phyloP scores from a whole-genome alignment of 2,797 vertebrate genomes.

The Cossypha heuglini region DNA sequence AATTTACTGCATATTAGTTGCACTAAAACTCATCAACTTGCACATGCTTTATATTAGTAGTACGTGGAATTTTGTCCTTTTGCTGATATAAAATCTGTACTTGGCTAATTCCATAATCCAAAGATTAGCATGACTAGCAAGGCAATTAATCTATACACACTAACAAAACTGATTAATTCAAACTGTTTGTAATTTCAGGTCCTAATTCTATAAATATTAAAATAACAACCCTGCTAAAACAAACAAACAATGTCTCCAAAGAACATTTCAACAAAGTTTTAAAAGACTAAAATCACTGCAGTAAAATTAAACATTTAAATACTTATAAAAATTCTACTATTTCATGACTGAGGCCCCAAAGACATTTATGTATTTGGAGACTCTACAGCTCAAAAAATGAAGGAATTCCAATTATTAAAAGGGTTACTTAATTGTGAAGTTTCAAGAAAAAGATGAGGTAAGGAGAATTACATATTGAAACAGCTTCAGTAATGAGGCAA shows the following conservation, averaged over 20 bases:
- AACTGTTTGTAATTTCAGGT: neutral
- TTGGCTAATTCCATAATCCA: neutral
- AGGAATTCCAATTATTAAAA: neutral
- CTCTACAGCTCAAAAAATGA: neutral
- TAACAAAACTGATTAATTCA: neutral
- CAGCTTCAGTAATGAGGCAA: neutral
- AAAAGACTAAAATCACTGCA: neutral
- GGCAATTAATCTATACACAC: neutral
- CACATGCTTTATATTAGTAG: neutral
- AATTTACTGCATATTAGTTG: neutral
- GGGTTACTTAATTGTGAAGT: neutral
- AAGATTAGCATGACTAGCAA: neutral
- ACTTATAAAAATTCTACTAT: neutral
- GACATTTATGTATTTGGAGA: neutral
- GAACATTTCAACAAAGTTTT: neutral
- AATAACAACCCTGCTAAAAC: neutral
- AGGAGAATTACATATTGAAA: neutral
- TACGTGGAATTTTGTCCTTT: neutral
- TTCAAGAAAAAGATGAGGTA: neutral
- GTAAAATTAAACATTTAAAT: neutral
- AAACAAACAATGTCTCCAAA: neutral
- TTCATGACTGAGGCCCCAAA: neutral
- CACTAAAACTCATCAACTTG: neutral
- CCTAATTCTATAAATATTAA: neutral
- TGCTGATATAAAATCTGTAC: neutral